Conservation (phyloP, 2,888 invertebrate genomes). For the Adineta ricciae region DNA sequence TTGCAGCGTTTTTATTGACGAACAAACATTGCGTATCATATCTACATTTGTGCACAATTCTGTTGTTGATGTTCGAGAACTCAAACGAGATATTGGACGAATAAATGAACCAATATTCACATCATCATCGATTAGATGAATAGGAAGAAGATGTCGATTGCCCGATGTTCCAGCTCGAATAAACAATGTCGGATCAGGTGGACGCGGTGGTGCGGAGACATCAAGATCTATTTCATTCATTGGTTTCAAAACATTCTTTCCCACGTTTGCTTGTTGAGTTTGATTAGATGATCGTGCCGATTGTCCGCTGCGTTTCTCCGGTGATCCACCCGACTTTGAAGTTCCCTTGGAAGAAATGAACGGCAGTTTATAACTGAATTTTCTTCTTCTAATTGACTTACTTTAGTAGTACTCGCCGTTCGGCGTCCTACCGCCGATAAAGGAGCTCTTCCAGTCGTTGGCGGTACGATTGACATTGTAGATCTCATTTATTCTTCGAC, state of each 20-base stretch:
- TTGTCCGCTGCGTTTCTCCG: background rate
- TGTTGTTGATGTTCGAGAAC: conserved; percentile 4
- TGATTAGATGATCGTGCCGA: background rate
- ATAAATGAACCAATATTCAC: background rate
- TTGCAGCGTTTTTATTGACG: background rate
- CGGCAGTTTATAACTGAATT: background rate
- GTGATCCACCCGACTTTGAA: background rate
- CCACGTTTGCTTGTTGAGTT: background rate
- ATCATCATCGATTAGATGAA: background rate
- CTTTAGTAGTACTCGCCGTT: background rate
- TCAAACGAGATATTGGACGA: background rate
- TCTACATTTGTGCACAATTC: conserved; percentile 1
- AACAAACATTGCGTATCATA: conserved; percentile 15
- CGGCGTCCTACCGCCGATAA: background rate
- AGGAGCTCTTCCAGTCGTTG: background rate
- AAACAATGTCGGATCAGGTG: conserved; percentile 12
- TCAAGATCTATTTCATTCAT: background rate
- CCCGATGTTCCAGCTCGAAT: background rate
- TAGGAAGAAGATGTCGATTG: conserved; percentile 10
- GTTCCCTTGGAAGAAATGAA: background rate
- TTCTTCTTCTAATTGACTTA: background rate
- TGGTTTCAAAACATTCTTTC: background rate
- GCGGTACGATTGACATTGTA: background rate
- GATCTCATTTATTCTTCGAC: background rate
- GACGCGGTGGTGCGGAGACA: background rate